Conservation (phyloP, 2,888 invertebrate species). For the Hirtodrosophila trivittata region DNA sequence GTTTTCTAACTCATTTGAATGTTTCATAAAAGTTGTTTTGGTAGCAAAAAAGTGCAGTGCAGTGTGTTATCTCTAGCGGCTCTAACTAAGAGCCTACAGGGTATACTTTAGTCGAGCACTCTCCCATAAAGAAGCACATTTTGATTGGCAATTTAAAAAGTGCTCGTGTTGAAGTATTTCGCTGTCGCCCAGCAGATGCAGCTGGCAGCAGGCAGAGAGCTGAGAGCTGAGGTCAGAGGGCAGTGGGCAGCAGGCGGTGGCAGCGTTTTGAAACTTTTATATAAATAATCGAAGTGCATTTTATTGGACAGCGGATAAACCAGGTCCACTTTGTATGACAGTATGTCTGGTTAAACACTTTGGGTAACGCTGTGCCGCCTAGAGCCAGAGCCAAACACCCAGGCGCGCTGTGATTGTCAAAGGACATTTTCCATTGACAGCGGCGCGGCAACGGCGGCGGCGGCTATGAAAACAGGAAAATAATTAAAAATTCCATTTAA, state of each 20-base stretch:
- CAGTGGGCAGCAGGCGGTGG: slow-evolving; percentile 15
- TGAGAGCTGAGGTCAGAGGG: too few species aligned
- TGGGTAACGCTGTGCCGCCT: slow-evolving; percentile 33
- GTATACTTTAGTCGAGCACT: slow-evolving; percentile 17
- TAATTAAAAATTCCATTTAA: slow-evolving; percentile 80
- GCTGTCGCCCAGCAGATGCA: slow-evolving; percentile 12
- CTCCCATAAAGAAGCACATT: slow-evolving; percentile 54
- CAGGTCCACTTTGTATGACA: slow-evolving; percentile 44
- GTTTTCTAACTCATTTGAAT: too few species aligned
- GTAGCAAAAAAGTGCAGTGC: too few species aligned
- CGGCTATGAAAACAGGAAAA: slow-evolving; percentile 47
- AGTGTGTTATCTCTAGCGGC: too few species aligned
- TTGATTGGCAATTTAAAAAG: slow-evolving; percentile 76
- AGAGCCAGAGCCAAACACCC: slow-evolving; percentile 39
- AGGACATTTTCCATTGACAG: slow-evolving; percentile 52
- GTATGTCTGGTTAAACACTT: slow-evolving; percentile 20
- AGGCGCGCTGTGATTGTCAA: slow-evolving; percentile 70
- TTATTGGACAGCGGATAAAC: slow-evolving; percentile 40
- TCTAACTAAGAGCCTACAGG: not conserved
- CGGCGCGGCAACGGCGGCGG: slow-evolving; percentile 10
- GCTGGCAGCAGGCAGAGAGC: slow-evolving; percentile 25
- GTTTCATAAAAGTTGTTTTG: too few species aligned
- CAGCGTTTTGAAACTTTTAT: slow-evolving; percentile 65
- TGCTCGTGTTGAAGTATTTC: slow-evolving; percentile 37
- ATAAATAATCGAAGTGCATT: slow-evolving; percentile 78